Evolutionary conservation across 2,888 invertebrate species (phyloP), one percentile per base, ranked within the genome.

Genomic region (Suillia variegata): DNA sequence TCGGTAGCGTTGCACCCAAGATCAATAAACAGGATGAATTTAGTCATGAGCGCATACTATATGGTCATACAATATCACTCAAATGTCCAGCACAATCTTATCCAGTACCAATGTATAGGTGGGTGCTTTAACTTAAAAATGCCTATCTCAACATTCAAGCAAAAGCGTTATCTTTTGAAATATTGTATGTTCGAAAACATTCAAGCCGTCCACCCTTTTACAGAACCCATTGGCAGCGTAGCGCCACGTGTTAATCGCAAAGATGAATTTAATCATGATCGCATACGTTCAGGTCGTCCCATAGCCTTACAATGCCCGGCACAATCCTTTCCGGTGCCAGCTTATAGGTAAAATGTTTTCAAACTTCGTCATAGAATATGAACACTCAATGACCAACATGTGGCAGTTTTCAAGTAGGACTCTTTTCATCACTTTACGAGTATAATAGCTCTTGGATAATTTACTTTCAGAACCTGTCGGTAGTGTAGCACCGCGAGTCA

Each of bases 1-100:
- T 83, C 58, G 83, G 82, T 62, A 83, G 80, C 63, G 83, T 83
- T 56, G 70, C 72, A 31, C 78, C 77, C 83, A 89, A 89, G 84
- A 88, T 89, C 78, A 87, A 88, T 55, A 84, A 82, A 71, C 84
- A 84, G 64, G 85, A 85, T 68, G 57, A 63, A 10, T 70, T 73
- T 42, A 71, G 65, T 42, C 70, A 73, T 31, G 70, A 74, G 50
- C 66, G 70, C 22, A 68, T 69, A 45, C 50, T 20, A 33, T 1
- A 34, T 13, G 42, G 38, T 13, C 15, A n/a, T 10, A 85, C 85
- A 71, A 86, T 91, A 77, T 87, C 87, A 57, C 82, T 89, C 66
- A 85, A 90, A 77, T 92, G 91, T 80, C 90, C 89, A 56, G 89
- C 90, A 20, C 90, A 90, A 81, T 89, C 88, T 21, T 91, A 86